phyloP scores from a whole-genome alignment of 2,888 invertebrate species.

The Melanotus villosus region DNA sequence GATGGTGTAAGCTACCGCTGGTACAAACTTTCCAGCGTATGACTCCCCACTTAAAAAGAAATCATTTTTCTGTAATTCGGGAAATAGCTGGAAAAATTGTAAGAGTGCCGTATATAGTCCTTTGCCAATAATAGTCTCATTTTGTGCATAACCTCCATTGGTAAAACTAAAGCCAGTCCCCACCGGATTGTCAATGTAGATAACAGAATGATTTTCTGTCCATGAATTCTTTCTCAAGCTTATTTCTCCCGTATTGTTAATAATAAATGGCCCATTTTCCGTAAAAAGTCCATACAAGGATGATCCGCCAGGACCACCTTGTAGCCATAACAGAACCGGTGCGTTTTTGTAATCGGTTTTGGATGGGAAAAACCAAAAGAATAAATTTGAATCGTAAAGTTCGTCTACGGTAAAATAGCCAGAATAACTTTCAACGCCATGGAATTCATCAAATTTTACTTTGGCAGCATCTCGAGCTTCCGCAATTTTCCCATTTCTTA shows the following conservation, averaged over 20 bases:
- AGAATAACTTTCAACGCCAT: constrained; percentile 78
- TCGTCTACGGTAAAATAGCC: constrained; percentile 89
- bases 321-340: constrained; percentile 87
- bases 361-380: constrained; percentile 94
- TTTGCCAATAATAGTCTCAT: constrained; percentile 85
- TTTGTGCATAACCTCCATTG: constrained; percentile 82
- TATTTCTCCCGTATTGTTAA: constrained; percentile 67
- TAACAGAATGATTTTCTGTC: constrained; percentile 83
- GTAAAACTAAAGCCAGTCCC: constrained; percentile 95
- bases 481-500: too few relatives aligned
- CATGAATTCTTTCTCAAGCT: constrained; percentile 82
- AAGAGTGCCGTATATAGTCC: constrained; percentile 82
- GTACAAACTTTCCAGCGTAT: constrained; percentile 87
- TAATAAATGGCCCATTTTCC: constrained; percentile 85
- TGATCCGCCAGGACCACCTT: constrained; percentile 88
- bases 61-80: constrained; percentile 79
- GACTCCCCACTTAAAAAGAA: constrained; percentile 94
- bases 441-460: constrained; percentile 74
- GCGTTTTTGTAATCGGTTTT: constrained; percentile 69
- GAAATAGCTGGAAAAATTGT: constrained; percentile 90
- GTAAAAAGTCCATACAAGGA: constrained; percentile 86
- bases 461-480: constrained; percentile 60
- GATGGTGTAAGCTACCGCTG: constrained; percentile 83
- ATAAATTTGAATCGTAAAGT: constrained; percentile 83
- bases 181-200: constrained; percentile 95